Conservation (phyloP, 2,113 vertebrate genomes). For the Charadrius vociferus region DNA sequence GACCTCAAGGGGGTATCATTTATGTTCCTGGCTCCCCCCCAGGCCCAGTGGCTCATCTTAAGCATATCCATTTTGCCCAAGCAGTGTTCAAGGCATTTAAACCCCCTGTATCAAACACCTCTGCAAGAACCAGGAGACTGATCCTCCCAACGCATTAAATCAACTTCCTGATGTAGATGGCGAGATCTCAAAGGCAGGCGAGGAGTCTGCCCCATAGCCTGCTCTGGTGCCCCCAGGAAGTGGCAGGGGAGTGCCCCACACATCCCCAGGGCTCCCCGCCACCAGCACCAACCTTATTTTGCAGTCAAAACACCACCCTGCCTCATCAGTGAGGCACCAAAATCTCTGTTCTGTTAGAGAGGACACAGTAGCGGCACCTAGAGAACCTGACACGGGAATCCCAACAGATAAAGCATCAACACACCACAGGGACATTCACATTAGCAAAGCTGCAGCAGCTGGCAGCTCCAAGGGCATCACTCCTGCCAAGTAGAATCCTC, state of each 20-base stretch:
- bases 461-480: neutral
- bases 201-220: neutral
- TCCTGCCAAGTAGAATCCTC: neutral
- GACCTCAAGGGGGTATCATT: accelerated
- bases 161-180: neutral
- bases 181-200: accelerated
- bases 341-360: neutral
- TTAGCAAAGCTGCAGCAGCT: neutral
- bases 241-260: neutral
- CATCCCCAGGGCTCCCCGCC: neutral
- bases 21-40: neutral
- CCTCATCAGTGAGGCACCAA: neutral
- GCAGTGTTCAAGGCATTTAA: neutral
- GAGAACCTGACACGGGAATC: accelerated
- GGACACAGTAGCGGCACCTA: neutral
- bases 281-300: neutral
- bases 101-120: accelerated
- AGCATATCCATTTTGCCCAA: neutral
- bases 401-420: neutral
- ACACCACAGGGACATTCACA: accelerated
- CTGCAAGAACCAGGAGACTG: neutral
- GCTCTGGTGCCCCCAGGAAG: neutral
- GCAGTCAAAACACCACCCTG: neutral
- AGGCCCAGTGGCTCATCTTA: neutral
- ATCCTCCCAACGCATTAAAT: neutral